phyloP scores from a whole-genome alignment of 2,113 vertebrate genomes.

The Osmerus mordax region DNA sequence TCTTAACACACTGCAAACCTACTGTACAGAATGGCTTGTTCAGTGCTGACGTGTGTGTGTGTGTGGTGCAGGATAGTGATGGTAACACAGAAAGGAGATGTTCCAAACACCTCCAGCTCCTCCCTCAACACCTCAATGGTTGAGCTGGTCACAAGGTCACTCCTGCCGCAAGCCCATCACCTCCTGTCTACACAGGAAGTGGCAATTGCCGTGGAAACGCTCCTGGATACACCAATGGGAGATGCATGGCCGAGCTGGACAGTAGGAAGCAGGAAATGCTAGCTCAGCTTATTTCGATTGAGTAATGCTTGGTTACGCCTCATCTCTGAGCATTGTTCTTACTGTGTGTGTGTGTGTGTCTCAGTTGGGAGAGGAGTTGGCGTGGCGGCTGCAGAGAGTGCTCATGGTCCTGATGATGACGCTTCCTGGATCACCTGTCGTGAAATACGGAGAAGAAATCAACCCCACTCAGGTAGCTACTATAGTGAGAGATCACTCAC shows the following conservation, averaged over 20 bases:
- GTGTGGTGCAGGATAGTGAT: conserved; percentile 62
- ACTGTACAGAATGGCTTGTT: background rate
- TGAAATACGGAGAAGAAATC: conserved; percentile 60
- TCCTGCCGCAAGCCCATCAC: conserved; percentile 52
- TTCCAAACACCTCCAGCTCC: conserved; percentile 16
- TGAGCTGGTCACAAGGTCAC: conserved; percentile 59
- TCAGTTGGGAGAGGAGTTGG: conserved; percentile 53
- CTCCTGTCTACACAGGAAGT: conserved; percentile 56
- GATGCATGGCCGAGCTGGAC: conserved; percentile 69
- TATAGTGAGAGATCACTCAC: no score
- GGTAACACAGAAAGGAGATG: conserved; percentile 53
- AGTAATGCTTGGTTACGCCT: background rate
- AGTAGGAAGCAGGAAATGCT: conserved; percentile 37
- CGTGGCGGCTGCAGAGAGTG: conserved; percentile 52
- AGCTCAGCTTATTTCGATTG: background rate
- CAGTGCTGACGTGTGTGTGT: background rate
- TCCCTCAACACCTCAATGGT: conserved; percentile 55
- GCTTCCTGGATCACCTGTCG: conserved; percentile 69
- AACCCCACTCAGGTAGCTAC: conserved; percentile 43
- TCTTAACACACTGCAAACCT: background rate
- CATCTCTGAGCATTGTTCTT: background rate
- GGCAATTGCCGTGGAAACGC: conserved; percentile 47
- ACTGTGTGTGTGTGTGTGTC: conserved; percentile 35
- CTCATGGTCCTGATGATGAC: conserved; percentile 72
- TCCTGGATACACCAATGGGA: conserved; percentile 39